Percentiles rank a stretch among this genome's conserved stretches.
These are phyloP conservation scores for Trochalopteron elliotii DNA, from an alignment of 2,113 vertebrate genomes.

Conservation along the genomic window DNA sequence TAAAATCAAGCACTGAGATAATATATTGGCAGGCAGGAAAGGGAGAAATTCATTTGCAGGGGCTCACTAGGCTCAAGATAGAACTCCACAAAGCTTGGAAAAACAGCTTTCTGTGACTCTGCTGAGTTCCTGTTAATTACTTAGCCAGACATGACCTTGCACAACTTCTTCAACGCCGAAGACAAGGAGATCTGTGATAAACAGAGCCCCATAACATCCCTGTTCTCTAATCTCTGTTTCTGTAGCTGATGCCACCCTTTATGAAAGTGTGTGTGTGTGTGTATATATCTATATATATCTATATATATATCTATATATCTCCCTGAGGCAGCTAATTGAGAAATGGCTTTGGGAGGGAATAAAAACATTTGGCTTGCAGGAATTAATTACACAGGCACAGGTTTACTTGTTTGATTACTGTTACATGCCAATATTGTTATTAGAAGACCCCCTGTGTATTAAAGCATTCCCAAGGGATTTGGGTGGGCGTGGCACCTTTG, in stretches of 20 bases:
- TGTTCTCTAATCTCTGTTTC: background rate
- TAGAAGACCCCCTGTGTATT: background rate
- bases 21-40: background rate
- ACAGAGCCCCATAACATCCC: background rate
- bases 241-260: background rate
- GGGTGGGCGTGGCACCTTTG: background rate
- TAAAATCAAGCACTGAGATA: background rate
- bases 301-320: background rate
- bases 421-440: background rate
- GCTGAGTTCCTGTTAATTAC: conserved; percentile 41
- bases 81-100: background rate
- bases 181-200: background rate
- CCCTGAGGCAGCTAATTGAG: background rate
- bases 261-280: background rate
- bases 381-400: background rate
- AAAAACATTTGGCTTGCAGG: background rate
- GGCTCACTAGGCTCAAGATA: background rate
- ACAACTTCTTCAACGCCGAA: background rate
- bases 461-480: background rate
- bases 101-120: conserved; percentile 35
- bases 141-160: conserved; percentile 6
- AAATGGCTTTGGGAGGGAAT: background rate
- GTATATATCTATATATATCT: no score
- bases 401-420: background rate
- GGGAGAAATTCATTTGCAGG: conserved; percentile 9